Evolutionary conservation across 2,888 invertebrate genomes (phyloP).

Genomic region (Epistrophella euchroma): DNA sequence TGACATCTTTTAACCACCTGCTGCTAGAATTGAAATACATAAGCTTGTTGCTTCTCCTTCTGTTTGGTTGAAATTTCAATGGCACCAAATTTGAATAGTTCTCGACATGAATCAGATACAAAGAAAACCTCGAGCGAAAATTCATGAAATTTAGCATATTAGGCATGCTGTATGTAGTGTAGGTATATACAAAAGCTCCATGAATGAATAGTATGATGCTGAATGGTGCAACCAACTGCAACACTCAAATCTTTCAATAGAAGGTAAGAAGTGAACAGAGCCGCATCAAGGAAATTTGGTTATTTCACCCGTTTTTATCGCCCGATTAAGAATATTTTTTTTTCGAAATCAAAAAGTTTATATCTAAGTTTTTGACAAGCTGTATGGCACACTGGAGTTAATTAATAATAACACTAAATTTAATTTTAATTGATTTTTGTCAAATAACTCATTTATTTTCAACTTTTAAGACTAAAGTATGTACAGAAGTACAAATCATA

Average conservation of each 20-base stretch:
- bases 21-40: slow-evolving; percentile 37
- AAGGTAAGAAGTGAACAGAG: slow-evolving; percentile 26
- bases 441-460: no score
- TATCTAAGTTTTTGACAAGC: no score
- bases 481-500: no score
- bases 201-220: slow-evolving; percentile 31
- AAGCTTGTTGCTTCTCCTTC: slow-evolving; percentile 53
- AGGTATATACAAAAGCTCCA: neutral
- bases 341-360: no score
- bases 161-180: neutral
- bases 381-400: no score
- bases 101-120: slow-evolving; percentile 45
- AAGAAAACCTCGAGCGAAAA: slow-evolving; percentile 15
- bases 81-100: slow-evolving; percentile 45
- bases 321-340: neutral
- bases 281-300: neutral
- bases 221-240: slow-evolving; percentile 28
- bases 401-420: no score
- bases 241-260: neutral
- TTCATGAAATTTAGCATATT: slow-evolving; percentile 17
- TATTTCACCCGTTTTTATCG: neutral
- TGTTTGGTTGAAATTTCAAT: slow-evolving; percentile 51
- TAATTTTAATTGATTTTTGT: no score
- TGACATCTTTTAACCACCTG: slow-evolving; percentile 49
- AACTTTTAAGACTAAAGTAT: no score